phyloP scores from a whole-genome alignment of 2,113 vertebrate species.

The Ictalurus punctatus region DNA sequence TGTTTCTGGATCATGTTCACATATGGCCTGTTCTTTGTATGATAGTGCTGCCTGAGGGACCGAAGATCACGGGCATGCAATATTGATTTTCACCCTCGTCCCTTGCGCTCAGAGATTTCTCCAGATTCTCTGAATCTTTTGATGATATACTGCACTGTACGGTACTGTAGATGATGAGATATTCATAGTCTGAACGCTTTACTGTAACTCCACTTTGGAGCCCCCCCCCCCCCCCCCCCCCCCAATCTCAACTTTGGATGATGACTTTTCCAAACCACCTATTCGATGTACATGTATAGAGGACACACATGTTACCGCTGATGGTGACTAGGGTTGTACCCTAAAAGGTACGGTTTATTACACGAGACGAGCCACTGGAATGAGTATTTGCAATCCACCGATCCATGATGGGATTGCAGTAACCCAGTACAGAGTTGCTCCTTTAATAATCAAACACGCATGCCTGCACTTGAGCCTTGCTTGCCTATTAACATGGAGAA shows the following conservation, averaged over 20 bases:
- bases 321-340: neutral
- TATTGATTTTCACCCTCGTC: too few relatives aligned
- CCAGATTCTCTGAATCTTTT: too few relatives aligned
- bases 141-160: too few relatives aligned
- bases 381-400: neutral
- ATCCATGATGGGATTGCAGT: neutral
- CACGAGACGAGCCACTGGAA: neutral
- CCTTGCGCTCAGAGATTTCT: too few relatives aligned
- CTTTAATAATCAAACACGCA: constrained; percentile 12
- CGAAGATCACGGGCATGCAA: too few relatives aligned
- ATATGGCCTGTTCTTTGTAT: too few relatives aligned
- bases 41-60: too few relatives aligned
- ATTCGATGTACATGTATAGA: neutral
- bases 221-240: rapidly evolving
- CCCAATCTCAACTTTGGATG: neutral
- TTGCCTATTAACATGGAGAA: neutral
- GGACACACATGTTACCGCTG: neutral
- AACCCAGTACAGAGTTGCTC: neutral
- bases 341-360: neutral
- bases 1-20: too few relatives aligned
- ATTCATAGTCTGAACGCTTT: too few relatives aligned
- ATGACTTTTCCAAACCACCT: neutral
- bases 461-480: neutral
- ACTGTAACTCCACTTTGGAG: too few relatives aligned
- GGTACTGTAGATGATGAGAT: too few relatives aligned